Conservation (phyloP, 2,888 invertebrate species). For the Nomada lathburiana region DNA sequence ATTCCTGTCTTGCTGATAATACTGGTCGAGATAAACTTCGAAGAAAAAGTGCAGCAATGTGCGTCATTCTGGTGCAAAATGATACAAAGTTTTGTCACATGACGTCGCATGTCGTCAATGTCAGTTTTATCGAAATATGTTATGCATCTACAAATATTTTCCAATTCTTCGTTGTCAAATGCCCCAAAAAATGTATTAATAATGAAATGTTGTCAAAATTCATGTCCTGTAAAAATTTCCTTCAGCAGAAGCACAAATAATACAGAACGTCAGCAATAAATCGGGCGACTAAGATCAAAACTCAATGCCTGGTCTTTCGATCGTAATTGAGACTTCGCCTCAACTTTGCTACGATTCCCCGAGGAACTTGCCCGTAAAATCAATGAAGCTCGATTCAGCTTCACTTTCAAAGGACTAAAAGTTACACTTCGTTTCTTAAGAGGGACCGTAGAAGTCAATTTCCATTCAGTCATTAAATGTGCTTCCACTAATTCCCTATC, state of each 20-base stretch:
- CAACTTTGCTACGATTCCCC: neutral
- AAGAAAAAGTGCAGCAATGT: neutral
- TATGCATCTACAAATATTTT: too few relatives aligned
- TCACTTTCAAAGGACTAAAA: constrained; percentile 8
- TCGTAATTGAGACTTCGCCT: constrained; percentile 19
- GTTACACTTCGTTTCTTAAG: neutral
- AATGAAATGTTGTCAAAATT: too few relatives aligned
- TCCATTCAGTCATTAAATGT: neutral
- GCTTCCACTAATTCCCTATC: constrained; percentile 9
- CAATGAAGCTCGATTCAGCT: constrained; percentile 21
- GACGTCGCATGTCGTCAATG: neutral
- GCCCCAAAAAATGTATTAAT: too few relatives aligned
- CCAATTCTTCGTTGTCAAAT: too few relatives aligned
- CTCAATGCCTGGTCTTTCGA: neutral
- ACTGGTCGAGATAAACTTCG: neutral
- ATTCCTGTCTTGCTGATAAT: constrained; percentile 29
- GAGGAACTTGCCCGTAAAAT: constrained; percentile 15
- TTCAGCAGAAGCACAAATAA: too few relatives aligned
- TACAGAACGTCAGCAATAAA: neutral
- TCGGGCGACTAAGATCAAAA: constrained; percentile 1
- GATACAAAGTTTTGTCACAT: constrained; percentile 4
- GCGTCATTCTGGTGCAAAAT: constrained; percentile 29
- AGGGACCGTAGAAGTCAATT: neutral
- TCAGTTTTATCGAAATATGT: neutral
- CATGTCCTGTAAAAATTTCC: too few relatives aligned